Base-by-base conservation (phyloP, 2,888 invertebrate species). In the Lucinisca nassula region DNA sequence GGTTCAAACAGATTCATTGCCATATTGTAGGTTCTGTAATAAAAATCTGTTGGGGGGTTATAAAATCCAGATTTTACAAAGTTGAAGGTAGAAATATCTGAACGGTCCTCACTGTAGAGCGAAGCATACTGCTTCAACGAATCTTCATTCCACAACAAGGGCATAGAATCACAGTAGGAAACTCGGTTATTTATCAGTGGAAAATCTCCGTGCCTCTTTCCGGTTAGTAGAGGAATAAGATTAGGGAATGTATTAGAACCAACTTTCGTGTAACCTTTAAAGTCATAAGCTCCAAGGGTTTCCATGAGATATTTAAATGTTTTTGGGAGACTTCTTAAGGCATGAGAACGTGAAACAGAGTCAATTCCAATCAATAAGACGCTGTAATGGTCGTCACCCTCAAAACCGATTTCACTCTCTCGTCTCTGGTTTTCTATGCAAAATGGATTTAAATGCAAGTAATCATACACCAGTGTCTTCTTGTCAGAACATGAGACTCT, bases 121-220 rank as follows among this genome's bases (percentile, higher is more conserved):
- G 99, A 98, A 74, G 97, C 97, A 95, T 97, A 98, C 0, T 98
- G 91, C 98, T 27, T 98, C 0, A 97, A 97, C 90, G 97, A 97
- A 95, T 97, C 98, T 92, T 97, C 97, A 85, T 98, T 97, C 98
- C 98, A 99, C 75, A 99, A 97, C 91, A 98, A 98, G 0, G 98
- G 97, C 94, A 98, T 78, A 10, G 87, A 55, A 30, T 93, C 92
- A 10, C 87, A 32, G 58, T 83, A 70, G 0, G 73, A 30, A 0
- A 32, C 61, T 30, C 79, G 40, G 8, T 90, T 51, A 55, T 84
- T 85, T n/a, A 38, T 70, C 38, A 76, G 58, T 0, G 58, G 72
- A n/a, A 82, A 81, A 8, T 49, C 45, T 3, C 75, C 74, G 24
- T 80, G 75, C 10, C 78, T 76, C 35, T 45, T 79, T 4, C 92